Base-by-base conservation (phyloP, 1,140 invertebrate species). In the Helicoverpa armigera region DNA sequence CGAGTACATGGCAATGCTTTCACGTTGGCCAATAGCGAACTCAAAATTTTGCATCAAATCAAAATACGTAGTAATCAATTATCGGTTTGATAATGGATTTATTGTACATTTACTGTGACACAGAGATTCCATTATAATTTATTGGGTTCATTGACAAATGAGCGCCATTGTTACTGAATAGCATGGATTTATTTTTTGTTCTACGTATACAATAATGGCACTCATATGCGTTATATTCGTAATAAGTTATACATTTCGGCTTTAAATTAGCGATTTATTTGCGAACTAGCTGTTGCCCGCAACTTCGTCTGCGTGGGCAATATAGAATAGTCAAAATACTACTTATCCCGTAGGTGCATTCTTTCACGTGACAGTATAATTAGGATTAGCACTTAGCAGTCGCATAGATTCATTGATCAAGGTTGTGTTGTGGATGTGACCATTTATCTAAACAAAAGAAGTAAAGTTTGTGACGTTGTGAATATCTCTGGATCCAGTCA, bases 1-100 rank as follows among this genome's bases (percentile, higher is more conserved):
- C 43, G 74, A 65, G 74, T 76, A 78, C 75, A 78, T 78, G 75
- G 51, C 58, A 67, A 78, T 67, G 75, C 75, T 78, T 78, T 78
- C 67, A 78, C 50, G 50, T 56, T 13, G n/a, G 31, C 2, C 13
- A 67, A 51, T 67, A 75, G 43, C 61, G 51, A 43, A 63, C 29
- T 29, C 75, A 23, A 78, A 76, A 67, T 65, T 65, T 78, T 78
- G 61, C 63, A 78, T 54, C 75, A 67, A 78, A 78, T 78, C 61
- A 67, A 58, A 76, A 63, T 76, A 76, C 58, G 48, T 1, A 23
- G 23, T 48, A 76, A 18, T 63, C 73, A 75, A 75, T 75, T 76
- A 73, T 58, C 53, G 70, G 70, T 73, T 61, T 61, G 51, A 75
- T 61, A 75, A 63, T 51, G 31, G 35, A 48, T 75, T 61, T 75